Percentiles rank a stretch among this genome's conserved stretches.
Evolutionary conservation across 2,888 invertebrate species (phyloP).

Genomic region (Uloborus plumipes): DNA sequence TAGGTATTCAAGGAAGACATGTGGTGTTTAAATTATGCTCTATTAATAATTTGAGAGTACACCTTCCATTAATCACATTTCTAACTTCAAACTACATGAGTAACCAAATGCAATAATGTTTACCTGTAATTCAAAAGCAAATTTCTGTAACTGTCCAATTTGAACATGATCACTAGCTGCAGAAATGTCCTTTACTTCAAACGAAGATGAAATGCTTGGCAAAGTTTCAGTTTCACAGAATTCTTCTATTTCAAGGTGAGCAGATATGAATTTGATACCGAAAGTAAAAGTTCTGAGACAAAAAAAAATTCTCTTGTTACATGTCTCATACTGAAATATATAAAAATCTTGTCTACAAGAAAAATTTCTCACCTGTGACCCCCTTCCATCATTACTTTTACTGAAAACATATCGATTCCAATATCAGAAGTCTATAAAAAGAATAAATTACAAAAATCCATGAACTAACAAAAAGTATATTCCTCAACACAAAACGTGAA

Average conservation of each 20-base stretch:
- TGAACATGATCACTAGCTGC: conserved; percentile 59
- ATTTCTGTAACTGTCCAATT: conserved; percentile 48
- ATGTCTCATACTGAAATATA: background rate
- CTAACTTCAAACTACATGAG: no score
- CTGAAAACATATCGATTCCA: conserved; percentile 47
- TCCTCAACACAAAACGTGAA: no score
- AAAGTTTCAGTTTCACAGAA: conserved; percentile 17
- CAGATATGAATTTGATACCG: conserved; percentile 45
- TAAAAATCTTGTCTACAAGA: background rate
- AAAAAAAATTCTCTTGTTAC: background rate
- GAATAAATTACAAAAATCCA: no score
- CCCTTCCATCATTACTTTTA: conserved; percentile 61
- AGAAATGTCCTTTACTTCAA: conserved; percentile 48
- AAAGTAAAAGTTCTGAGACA: conserved; percentile 56
- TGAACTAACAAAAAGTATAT: no score
- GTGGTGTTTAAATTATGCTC: no score
- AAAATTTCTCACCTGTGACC: conserved; percentile 49
- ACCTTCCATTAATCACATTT: no score
- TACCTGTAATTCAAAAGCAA: conserved; percentile 38
- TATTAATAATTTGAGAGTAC: no score
- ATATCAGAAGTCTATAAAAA: conserved; percentile 37
- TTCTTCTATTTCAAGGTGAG: conserved; percentile 29
- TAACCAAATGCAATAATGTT: background rate
- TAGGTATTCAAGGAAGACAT: no score
- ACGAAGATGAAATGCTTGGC: conserved; percentile 20